Conservation (phyloP, 2,888 invertebrate genomes). For the Cataglyphis livida region DNA sequence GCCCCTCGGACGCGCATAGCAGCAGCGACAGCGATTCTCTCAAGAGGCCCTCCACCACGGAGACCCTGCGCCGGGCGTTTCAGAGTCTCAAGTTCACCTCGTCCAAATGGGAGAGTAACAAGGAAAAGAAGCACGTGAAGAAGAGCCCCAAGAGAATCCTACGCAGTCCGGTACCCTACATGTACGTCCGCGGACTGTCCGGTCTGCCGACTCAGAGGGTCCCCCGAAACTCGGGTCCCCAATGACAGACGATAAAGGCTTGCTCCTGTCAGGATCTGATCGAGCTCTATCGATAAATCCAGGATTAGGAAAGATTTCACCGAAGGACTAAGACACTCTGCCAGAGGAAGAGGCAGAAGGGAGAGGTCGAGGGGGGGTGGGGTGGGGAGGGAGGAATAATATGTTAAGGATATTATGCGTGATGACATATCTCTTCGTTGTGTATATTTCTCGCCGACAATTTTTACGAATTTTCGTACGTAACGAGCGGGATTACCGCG, state of each 20-base stretch:
- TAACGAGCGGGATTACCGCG: neutral
- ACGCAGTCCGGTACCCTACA: constrained; percentile 92
- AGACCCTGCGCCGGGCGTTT: constrained; percentile 91
- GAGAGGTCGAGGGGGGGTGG: too few species aligned
- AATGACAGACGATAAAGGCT: constrained; percentile 73
- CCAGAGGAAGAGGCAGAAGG: neutral
- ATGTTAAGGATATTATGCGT: neutral
- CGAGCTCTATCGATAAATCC: constrained; percentile 75
- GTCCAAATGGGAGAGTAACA: constrained; percentile 81
- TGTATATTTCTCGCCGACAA: neutral
- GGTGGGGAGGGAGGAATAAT: neutral
- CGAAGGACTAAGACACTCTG: constrained; percentile 13
- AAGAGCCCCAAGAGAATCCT: constrained; percentile 90
- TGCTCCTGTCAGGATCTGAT: constrained; percentile 76
- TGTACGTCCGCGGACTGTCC: constrained; percentile 93
- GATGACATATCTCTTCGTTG: neutral
- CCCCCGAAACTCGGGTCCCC: constrained; percentile 87
- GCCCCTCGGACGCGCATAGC: constrained; percentile 85
- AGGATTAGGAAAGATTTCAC: neutral
- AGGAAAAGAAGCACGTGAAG: constrained; percentile 86
- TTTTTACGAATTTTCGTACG: neutral
- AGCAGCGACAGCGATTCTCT: constrained; percentile 86
- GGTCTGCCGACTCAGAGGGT: constrained; percentile 94
- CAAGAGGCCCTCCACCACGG: constrained; percentile 87
- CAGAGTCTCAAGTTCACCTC: constrained; percentile 89